Evolutionary conservation across 2,797 vertebrate genomes (phyloP), one percentile per base, ranked within the genome.

Genomic region (Babyrousa celebensis): DNA sequence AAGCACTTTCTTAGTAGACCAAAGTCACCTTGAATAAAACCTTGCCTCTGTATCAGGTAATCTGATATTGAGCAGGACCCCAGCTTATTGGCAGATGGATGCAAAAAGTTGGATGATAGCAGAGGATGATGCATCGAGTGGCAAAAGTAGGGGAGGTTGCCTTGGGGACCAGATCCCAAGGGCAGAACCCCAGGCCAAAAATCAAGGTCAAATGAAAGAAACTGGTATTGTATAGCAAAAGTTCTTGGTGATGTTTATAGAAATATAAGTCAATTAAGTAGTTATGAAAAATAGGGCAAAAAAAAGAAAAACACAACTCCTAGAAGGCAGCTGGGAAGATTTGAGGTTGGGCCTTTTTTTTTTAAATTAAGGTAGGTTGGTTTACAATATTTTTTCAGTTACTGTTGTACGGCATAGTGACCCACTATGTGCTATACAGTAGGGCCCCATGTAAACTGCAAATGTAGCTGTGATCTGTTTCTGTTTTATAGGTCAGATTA

Each of bases 241-340:
- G 0, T 63, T 74, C 60, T 29, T 17, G 40, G 18, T 29, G 4
- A 68, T 75, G 16, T n/a, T 29, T 71, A 87, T 3, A 54, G 85
- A 85, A 88, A 74, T 11, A 6, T 17, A 86, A 82, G 20, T 48
- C 58, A 67, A 23, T 10, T 2, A 86, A 87, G 12, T 82, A 0
- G 9, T 83, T 77, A 40, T 58, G 12, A 96, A 94, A 18, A 75
- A 58, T 58, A 79, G 75, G 86, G 29, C 27, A 67, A 88, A 62
- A 62, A 63, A 80, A 70, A 75, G 4, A 86, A 40, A 75, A 60
- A 5, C 72, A 12, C 12, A 56, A 23, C 1, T 75, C 10, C 4
- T 40, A 12, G 1, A 58, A 63, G 20, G 12, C 3, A 74, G 17
- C 23, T 18, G 25, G 16, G 36, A 6, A 32, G 21, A 52, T 58